Evolutionary conservation across 2,797 vertebrate species (phyloP), one percentile per base, ranked within the genome.

Genomic region (Pangasius krempfi): DNA sequence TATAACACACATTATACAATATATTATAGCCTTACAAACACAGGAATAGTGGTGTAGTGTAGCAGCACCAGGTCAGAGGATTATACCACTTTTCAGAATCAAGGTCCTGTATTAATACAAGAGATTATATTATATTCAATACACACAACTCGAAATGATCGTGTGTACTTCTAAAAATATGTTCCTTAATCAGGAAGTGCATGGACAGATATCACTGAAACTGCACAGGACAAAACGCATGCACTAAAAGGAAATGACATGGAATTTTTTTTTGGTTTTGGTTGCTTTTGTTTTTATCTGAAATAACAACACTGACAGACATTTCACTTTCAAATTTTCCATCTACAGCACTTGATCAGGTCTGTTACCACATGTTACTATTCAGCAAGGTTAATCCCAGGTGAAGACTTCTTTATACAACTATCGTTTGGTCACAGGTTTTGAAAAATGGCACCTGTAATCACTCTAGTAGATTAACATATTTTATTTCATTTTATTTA

Each of bases 1-100:
- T 97, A 92, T 40, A 92, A 79, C 90, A 87, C 44, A 89, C 44
- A 54, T 60, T 25, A 86, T 75, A 60, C 90, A 1, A 40, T 40
- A 40, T 40, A 40, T 40, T 40, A 40, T 44, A 40, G 66, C 52
- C 5, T 85, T 52, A n/a, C 8, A 56, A 44, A 60, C 33, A 82
- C 3, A 33, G 16, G 27, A 25, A 81, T 20, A 22, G 52, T 56
- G 50, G 52, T 52, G 13, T 16, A 78, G 44, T 18, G 14, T 8
- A 78, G 13, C 47, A 78, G 72, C 4, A 40, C 20, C 40, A 25
- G 47, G 50, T 13, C 50, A 20, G 83, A 33, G n/a, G 47, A 33
- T 52, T 14, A 40, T 25, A 33, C 4, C 22, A 84, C 14, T 30
- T 70, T 68, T 68, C 14, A 62, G 12, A 66, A 20, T 30, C 27